Percentiles rank a stretch among this genome's conserved stretches.
phyloP scores from a whole-genome alignment of 2,888 invertebrate species.

The Ennomos erosarius region DNA sequence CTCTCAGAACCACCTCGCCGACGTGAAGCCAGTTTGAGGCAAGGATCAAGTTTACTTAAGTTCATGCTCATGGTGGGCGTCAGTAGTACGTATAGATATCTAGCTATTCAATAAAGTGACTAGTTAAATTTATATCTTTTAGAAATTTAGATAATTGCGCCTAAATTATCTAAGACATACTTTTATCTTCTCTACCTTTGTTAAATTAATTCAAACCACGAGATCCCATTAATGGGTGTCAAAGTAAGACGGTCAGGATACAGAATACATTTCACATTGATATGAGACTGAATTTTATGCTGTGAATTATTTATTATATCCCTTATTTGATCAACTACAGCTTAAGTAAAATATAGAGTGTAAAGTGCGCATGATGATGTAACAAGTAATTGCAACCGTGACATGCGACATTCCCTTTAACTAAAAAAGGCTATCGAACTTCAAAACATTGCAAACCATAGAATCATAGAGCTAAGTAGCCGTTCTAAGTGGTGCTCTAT shows the following conservation, averaged over 20 bases:
- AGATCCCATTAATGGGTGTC: slow-evolving; percentile 39
- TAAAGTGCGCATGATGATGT: no score
- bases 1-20: slow-evolving; percentile 6
- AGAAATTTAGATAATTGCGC: no score
- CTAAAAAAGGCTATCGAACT: no score
- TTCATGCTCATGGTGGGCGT: slow-evolving; percentile 14
- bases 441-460: no score
- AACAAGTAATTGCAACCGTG: no score
- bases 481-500: no score
- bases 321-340: no score
- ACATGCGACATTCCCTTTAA: no score
- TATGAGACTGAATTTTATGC: slow-evolving; percentile 3
- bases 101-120: neutral
- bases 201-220: slow-evolving; percentile 7
- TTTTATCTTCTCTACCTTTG: neutral
- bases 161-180: no score
- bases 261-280: slow-evolving; percentile 48
- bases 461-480: no score
- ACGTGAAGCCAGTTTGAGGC: slow-evolving; percentile 28
- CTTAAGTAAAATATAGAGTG: no score
- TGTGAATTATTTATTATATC: neutral
- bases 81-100: neutral
- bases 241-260: slow-evolving; percentile 46
- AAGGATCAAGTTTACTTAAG: slow-evolving; percentile 26
- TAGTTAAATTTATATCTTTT: no score